Evolutionary conservation across 92 coral and sea anemone species (phyloP), one percentile per base, ranked within the genome.

Genomic region (Anthopleura xanthogrammica): DNA sequence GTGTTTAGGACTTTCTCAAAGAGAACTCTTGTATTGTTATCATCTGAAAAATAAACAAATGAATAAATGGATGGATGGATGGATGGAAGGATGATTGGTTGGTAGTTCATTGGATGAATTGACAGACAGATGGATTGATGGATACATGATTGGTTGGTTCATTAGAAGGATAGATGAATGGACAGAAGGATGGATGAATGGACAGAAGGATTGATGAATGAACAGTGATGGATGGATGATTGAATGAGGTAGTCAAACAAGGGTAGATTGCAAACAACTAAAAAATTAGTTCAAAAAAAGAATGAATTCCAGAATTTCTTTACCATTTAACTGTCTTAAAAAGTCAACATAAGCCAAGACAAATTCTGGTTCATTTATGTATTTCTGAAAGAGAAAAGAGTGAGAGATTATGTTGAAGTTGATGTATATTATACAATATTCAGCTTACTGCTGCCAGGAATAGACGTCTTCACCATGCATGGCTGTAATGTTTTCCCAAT

Each of bases 311-410:
- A 41, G 57, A n/a, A 73, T 77, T n/a, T 52, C 80, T 94, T 90
- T 90, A 97, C 99, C 99, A 82, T 97, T 97, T 66, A 97, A 85
- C 82, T 97, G 98, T 55, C 95, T 92, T 77, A 97, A 83, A 89
- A 87, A 97, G 78, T 97, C 99, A 72, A 97, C 92, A 84, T 97
- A 97, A 16, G 97, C 90, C 90, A 97, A 83, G 43, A 97, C 93
- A 86, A 92, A 97, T 72, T 97, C 98, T 77, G 99, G 89, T 82
- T 97, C 99, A 58, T 82, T 85, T 70, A 86, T 81, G 83, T 89
- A 90, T 89, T 94, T 97, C 99, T 94, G 85, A 16, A 62, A 76
- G 52, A 8, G 68, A 74, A 80, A 48, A 72, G 14, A 16, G 43
- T 70, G 16, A 70, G 8, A 3, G 23, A 29, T 29, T 29, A 29